Conservation (phyloP, 2,888 invertebrate species). For the Acanthosoma haemorrhoidale region DNA sequence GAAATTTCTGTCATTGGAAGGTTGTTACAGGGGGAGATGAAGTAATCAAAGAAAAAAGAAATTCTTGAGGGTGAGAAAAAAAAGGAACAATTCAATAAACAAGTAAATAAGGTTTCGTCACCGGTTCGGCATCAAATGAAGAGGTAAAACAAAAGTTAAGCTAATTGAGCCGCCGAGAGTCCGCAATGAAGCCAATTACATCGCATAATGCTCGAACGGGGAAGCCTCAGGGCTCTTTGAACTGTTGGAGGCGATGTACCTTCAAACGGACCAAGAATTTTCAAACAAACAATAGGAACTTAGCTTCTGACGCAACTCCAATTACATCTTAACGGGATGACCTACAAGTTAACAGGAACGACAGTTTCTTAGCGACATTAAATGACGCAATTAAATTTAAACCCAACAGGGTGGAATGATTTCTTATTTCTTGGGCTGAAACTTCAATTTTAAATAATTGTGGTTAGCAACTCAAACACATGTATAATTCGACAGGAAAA, state of each 20-base stretch:
- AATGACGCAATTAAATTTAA: not conserved
- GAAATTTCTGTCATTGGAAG: not conserved
- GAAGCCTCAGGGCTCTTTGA: not conserved
- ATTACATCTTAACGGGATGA: constrained; percentile 1
- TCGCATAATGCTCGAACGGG: not conserved
- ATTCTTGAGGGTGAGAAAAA: not conserved
- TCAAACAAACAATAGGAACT: not conserved
- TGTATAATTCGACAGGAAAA: too few species aligned
- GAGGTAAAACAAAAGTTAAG: not conserved
- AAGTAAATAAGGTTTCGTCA: too few species aligned
- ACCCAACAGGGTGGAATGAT: not conserved
- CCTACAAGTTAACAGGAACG: not conserved
- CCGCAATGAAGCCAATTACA: constrained; percentile 7
- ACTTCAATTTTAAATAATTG: too few species aligned
- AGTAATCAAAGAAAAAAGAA: not conserved
- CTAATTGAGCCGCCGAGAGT: not conserved
- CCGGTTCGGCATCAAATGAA: not conserved
- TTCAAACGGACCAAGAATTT: not conserved
- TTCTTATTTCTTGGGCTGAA: too few species aligned
- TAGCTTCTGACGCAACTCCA: not conserved
- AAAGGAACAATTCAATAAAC: not conserved
- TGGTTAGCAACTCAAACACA: too few species aligned
- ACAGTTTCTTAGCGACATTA: not conserved
- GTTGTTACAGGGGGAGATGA: not conserved
- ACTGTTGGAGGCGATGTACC: too few species aligned